Base-by-base conservation (phyloP, 37 sponge, comb jelly and placozoan species). In the Crambe crambe region DNA sequence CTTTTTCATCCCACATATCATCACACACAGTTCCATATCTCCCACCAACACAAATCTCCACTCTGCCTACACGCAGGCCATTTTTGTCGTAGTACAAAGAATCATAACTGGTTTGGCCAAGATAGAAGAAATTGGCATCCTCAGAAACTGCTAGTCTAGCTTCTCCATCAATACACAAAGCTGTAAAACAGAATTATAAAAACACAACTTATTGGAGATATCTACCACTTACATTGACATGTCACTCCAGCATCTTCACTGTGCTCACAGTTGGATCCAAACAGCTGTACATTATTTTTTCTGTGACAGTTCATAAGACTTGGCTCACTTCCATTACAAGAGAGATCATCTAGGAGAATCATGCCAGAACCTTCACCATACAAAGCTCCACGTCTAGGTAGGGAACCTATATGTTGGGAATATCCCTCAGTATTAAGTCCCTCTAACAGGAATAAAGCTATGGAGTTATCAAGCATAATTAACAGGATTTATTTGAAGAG, bases 211-310 rank as follows among this genome's bases (percentile, higher is more conserved):
- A 3, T 58, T 58, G 20, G 2, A 12, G 59, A 18, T 58, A 18
- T 58, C 3, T 18, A 18, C n/a, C 3, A 58, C 59, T 58, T 8
- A 71, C 72, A 29, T 71, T 35, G 44, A 71, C 72, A 71, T 12
- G 9, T 40, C 18, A 71, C 72, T 42, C 72, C 72, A 35, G 72
- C 72, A 71, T 71, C 44, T 71, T 71, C 72, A 8, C 3, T 42
- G 43, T 71, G 72, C 2, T 40, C 18, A 27, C 72, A 71, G 35
- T n/a, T 35, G 18, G 30, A 35, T 31, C 2, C 15, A 31, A 36
- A 36, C 2, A 35, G 21, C 25, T 23, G 21, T 12, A 26, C 25
- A 26, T 58, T 58, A 58, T 26, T 12, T 58, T 26, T 58, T 3
- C 26, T 12, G 3, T 23, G 25, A 35, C 72, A 71, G 17, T 5